These are phyloP conservation scores for Phalanger gymnotis DNA, from an alignment of 2,797 vertebrate species.

Conservation along the genomic window DNA sequence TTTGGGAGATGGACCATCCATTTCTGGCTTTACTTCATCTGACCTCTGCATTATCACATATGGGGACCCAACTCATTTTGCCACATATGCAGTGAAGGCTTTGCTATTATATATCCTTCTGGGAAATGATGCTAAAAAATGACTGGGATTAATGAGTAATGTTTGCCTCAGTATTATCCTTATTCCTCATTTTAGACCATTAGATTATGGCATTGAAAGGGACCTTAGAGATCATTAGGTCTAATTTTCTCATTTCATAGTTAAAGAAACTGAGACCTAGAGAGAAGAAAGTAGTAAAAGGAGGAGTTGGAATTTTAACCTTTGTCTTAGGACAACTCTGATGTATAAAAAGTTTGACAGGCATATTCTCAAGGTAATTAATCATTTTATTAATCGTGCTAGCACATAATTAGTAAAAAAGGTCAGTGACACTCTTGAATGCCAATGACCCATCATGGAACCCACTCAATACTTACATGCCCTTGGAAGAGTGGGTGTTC, in stretches of 20 bases:
- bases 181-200: not conserved
- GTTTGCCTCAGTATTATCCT: not conserved
- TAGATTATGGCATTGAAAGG: not conserved
- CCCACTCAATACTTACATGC: not conserved
- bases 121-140: not conserved
- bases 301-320: not conserved
- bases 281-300: not conserved
- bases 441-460: not conserved
- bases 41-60: not conserved
- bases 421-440: not conserved
- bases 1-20: not conserved
- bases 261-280: not conserved
- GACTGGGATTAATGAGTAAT: not conserved
- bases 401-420: not conserved
- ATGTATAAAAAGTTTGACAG: not conserved
- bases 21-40: not conserved
- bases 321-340: not conserved
- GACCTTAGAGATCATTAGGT: not conserved
- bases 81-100: not conserved
- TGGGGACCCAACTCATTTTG: not conserved
- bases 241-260: not conserved
- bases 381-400: not conserved
- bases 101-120: not conserved
- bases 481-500: not conserved
- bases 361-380: not conserved